These are phyloP conservation scores for Trachops cirrhosus DNA, from an alignment of 2,797 vertebrate genomes.

Conservation along the genomic window DNA sequence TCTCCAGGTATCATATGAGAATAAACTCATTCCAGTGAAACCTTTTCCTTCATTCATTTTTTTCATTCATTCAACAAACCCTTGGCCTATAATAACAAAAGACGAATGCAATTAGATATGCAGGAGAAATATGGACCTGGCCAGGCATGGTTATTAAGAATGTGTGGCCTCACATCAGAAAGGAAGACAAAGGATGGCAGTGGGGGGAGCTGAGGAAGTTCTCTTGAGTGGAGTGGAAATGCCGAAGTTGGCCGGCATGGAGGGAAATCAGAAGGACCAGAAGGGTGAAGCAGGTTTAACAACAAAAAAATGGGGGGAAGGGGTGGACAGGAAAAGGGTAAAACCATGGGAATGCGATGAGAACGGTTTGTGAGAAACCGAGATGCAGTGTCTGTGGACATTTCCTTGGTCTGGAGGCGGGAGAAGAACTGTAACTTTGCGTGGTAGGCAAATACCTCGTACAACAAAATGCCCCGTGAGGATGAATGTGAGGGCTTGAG, in stretches of 20 bases:
- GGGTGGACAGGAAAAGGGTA: background rate
- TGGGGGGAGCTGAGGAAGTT: background rate
- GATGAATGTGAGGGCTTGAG: constrained; percentile 37
- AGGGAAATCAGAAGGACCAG: background rate
- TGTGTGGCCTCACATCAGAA: background rate
- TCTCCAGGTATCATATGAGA: background rate
- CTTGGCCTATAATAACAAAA: background rate
- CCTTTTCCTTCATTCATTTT: background rate
- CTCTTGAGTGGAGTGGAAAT: background rate
- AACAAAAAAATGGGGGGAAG: background rate
- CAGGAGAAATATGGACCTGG: background rate
- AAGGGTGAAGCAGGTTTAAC: background rate
- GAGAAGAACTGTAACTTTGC: constrained; percentile 66
- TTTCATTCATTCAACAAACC: background rate
- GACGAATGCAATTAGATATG: background rate
- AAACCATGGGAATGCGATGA: constrained; percentile 25
- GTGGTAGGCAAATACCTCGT: constrained; percentile 44
- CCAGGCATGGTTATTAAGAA: background rate
- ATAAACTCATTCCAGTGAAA: background rate
- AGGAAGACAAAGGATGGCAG: background rate
- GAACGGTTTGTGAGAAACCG: constrained; percentile 52
- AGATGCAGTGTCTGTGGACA: constrained; percentile 52
- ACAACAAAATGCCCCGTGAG: constrained; percentile 58
- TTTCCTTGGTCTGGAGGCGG: constrained; percentile 64
- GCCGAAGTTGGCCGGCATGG: background rate